Conservation (phyloP, 2,113 vertebrate genomes). For the Myiopsitta monachus region DNA sequence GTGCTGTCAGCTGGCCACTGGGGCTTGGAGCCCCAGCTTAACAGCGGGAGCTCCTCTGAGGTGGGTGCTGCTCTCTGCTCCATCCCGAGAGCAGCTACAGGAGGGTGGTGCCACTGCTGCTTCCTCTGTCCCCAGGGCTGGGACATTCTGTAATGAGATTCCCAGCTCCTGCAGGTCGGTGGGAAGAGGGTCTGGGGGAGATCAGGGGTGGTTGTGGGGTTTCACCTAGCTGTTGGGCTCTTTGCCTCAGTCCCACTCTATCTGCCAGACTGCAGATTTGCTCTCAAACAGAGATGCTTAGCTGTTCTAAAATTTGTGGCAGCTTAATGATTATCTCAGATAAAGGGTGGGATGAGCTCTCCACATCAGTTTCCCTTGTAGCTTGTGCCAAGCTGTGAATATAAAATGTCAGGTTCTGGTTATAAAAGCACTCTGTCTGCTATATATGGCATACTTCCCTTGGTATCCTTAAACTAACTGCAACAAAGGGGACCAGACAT, state of each 20-base stretch:
- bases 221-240: not conserved
- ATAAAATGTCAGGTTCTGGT: not conserved
- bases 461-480: not conserved
- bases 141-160: not conserved
- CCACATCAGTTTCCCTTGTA: not conserved
- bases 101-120: not conserved
- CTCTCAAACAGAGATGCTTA: not conserved
- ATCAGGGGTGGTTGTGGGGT: not conserved
- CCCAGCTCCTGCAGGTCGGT: not conserved
- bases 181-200: not conserved
- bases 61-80: not conserved
- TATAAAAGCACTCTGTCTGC: not conserved
- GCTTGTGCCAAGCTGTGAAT: not conserved
- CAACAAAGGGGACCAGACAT: not conserved
- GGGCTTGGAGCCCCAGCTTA: not conserved
- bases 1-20: accelerated
- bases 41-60: not conserved
- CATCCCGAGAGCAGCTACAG: not conserved
- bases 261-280: not conserved
- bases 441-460: not conserved
- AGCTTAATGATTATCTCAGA: not conserved
- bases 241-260: not conserved
- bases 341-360: not conserved
- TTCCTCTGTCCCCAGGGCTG: not conserved
- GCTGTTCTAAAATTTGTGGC: not conserved